Base-by-base conservation (phyloP, 92 coral and sea anemone genomes). In the Epizoanthus ramosus region DNA sequence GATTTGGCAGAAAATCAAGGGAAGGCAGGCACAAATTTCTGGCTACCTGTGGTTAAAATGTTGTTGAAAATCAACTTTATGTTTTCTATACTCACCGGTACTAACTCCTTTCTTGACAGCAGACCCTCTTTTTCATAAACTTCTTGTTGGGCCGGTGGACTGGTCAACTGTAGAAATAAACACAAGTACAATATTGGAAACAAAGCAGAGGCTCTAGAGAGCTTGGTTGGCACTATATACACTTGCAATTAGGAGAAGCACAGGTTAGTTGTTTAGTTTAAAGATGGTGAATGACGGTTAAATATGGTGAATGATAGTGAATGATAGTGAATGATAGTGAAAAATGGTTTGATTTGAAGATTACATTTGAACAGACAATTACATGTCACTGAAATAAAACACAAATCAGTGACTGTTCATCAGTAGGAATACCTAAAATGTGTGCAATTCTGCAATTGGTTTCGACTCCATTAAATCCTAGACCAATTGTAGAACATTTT, bases 121-220 rank as follows among this genome's bases (percentile, higher is more conserved):
- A 79, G 88, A 60, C 98, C 98, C 24, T 90, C 93, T 68, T 91
- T 95, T 58, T 92, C 97, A 66, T 88, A 92, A 53, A 86, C 79
- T 56, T 88, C 91, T 3, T 81, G 71, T 16, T 37, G 80, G 54
- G 57, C 31, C 31, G 31, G 35, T 75, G 71, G 85, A 43, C 60
- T 79, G 83, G 61, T 53, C 9, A 76, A 63, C 87, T 85, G 85
- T 19, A 22, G 43, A 66, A 0, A 33, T 1, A 56, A 68, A 28
- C 16, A 41, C 35, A 6, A 8, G 9, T 52, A 57, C 16, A 3
- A 61, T 10, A 35, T 4, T 25, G 17, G 3, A 6, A 72, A 28
- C 23, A 73, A 70, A 37, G 61, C 53, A 39, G 28, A 28, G 8
- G 33, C 16, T 63, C 6, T 33, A 33, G 3, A 28, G 0, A 33